A percentile compares a stretch with the other conserved stretches of the same genome.
Conservation (phyloP, 2,888 invertebrate species). For the Synergus umbraculus region DNA sequence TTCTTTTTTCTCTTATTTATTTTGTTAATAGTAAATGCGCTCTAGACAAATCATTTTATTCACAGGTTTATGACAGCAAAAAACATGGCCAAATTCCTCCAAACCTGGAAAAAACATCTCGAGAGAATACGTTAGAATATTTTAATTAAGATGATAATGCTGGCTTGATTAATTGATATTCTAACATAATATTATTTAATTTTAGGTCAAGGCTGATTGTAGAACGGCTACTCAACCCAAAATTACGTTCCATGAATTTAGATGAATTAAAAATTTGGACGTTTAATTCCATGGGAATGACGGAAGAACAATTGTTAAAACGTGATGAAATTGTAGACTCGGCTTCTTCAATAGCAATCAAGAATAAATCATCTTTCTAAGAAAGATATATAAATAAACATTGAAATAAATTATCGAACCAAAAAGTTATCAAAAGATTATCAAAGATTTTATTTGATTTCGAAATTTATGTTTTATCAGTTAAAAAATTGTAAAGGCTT, state of each 20-base stretch:
- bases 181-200: neutral
- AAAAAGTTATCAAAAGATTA: too few species aligned
- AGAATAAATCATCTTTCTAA: neutral
- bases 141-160: conserved; percentile 8
- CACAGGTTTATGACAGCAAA: neutral
- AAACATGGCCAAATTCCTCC: neutral
- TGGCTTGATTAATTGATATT: neutral
- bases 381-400: too few species aligned
- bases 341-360: neutral
- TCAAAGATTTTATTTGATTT: too few species aligned
- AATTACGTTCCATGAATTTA: conserved; percentile 17
- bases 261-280: conserved; percentile 29
- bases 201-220: neutral
- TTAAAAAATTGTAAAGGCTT: too few species aligned
- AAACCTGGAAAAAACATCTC: neutral
- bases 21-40: too few species aligned
- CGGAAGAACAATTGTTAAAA: neutral
- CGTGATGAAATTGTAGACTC: neutral
- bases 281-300: neutral
- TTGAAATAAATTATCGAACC: too few species aligned
- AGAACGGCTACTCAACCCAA: neutral
- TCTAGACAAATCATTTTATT: neutral
- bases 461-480: too few species aligned
- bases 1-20: neutral
- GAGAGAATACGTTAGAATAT: conserved; percentile 24